Percentiles rank a stretch among this genome's conserved stretches.
phyloP scores from a whole-genome alignment of 2,797 vertebrate species.

The Rhynchotus rufescens region DNA sequence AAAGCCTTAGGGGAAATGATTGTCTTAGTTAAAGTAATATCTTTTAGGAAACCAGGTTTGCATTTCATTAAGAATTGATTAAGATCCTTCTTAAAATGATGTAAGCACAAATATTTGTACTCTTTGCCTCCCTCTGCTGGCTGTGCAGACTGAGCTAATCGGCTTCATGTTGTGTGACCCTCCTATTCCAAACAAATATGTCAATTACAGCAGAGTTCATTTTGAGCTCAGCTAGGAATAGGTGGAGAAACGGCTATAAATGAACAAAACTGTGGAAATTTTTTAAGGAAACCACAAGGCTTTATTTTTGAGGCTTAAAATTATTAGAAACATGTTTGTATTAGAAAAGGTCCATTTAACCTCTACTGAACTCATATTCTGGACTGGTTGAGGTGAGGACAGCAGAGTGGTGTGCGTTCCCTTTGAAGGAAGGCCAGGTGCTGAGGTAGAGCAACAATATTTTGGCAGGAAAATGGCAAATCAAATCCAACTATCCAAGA shows the following conservation, averaged over 20 bases:
- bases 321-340: conserved; percentile 6
- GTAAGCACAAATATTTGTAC: background rate
- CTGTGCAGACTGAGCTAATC: conserved; percentile 47
- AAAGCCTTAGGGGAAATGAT: background rate
- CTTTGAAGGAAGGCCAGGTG: conserved; percentile 69
- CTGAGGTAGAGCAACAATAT: conserved; percentile 52
- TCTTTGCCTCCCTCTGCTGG: conserved; percentile 71
- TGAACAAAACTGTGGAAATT: background rate
- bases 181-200: background rate
- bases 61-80: conserved; percentile 9
- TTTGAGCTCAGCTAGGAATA: background rate
- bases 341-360: conserved; percentile 34
- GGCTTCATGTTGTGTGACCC: background rate
- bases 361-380: conserved; percentile 50
- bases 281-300: background rate
- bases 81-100: conserved; percentile 19
- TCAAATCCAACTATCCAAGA: conserved; percentile 71
- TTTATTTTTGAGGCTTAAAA: conserved; percentile 33
- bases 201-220: background rate
- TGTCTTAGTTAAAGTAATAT: background rate
- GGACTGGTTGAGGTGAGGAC: conserved; percentile 45
- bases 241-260: background rate
- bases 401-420: background rate
- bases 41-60: background rate
- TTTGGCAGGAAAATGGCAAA: conserved; percentile 71